Evolutionary conservation across 2,888 invertebrate species (phyloP), one percentile per base, ranked within the genome.

Genomic region (Micoletzkya japonica): DNA sequence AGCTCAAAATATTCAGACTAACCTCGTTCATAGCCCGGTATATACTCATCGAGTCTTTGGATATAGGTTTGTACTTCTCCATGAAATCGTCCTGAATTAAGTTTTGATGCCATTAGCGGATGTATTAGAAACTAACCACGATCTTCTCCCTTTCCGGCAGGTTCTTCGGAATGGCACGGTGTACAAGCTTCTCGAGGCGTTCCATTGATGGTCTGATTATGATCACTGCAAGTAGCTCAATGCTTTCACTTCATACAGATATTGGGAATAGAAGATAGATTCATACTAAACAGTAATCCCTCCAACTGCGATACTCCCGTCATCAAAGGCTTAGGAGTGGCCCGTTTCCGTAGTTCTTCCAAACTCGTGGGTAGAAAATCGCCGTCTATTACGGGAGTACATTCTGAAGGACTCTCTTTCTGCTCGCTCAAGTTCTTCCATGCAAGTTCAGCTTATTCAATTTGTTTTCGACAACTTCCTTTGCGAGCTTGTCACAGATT

Each of bases 371-470:
- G 60, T 28, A 61, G 30, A 30, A 61, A 61, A 44, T 61, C 60
- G 6, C 60, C 60, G 32, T 61, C 60, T 20, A 61, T 61, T 20
- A 37, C 30, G 17, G 60, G 60, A 3, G 60, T 61, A 7, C 44
- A 44, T 34, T 61, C 60, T 61, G 26, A 66, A 30, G 72, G 70
- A 2, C 72, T 74, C 28, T 72, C 70, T n/a, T 73, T 70, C n/a
- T n/a, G n/a, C n/a, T n/a, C n/a, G n/a, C n/a, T n/a, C n/a, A n/a
- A n/a, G n/a, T n/a, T n/a, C n/a, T n/a, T n/a, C n/a, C n/a, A n/a
- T n/a, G n/a, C n/a, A n/a, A n/a, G n/a, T n/a, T n/a, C n/a, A n/a
- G n/a, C n/a, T n/a, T n/a, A n/a, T n/a, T n/a, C n/a, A n/a, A n/a
- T n/a, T n/a, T n/a, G n/a, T n/a, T n/a, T n/a, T n/a, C n/a, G n/a